A percentile compares a stretch with the other conserved stretches of the same genome.
Evolutionary conservation across 2,113 vertebrate species (phyloP).

Genomic region (Phylloscopus trochiloides): DNA sequence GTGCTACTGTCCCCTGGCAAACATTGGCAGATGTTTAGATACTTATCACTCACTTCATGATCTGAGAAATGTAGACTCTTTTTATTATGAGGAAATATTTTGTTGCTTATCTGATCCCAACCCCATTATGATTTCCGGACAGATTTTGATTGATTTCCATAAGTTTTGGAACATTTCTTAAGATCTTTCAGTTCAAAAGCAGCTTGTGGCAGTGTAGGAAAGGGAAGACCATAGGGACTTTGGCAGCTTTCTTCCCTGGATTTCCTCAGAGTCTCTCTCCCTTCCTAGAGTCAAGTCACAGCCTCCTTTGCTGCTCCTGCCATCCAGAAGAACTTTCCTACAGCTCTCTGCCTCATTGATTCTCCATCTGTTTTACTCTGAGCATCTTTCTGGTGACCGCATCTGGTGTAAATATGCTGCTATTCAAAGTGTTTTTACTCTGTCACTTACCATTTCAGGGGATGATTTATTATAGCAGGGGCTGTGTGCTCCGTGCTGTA

Average conservation of each 20-base stretch:
- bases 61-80: neutral
- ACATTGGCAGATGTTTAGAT: neutral
- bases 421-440: slow-evolving; percentile 7
- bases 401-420: slow-evolving; percentile 50
- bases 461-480: neutral
- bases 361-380: slow-evolving; percentile 51
- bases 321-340: slow-evolving; percentile 1
- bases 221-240: neutral
- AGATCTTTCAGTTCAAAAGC: neutral
- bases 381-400: slow-evolving; percentile 46
- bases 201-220: neutral
- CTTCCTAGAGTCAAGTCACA: neutral
- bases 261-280: neutral
- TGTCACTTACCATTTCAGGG: neutral
- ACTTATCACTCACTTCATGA: neutral
- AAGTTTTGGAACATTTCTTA: neutral
- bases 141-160: neutral
- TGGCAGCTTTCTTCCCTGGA: neutral
- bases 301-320: neutral
- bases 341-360: slow-evolving; percentile 40
- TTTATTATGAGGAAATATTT: neutral
- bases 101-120: neutral
- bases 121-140: neutral
- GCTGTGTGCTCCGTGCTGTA: neutral
- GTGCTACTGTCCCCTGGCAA: neutral